These are phyloP conservation scores for Iphiclides podalirius DNA, from an alignment of 2,888 invertebrate genomes.

Conservation along the genomic window DNA sequence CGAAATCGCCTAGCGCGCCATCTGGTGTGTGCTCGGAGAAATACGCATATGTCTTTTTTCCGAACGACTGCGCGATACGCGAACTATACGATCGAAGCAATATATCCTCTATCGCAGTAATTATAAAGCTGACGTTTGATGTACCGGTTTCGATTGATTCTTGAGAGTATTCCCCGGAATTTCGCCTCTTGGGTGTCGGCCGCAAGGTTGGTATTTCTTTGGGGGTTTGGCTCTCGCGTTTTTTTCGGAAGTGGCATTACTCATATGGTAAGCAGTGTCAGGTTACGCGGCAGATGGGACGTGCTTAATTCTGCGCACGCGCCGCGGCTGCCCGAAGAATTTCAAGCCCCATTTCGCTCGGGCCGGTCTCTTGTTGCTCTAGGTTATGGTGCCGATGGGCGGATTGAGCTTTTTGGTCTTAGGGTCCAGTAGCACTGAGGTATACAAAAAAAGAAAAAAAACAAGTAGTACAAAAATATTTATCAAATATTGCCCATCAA, in stretches of 20 bases:
- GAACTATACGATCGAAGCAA: neutral
- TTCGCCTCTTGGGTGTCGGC: conserved; percentile 21
- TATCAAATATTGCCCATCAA: too few species aligned
- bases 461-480: too few species aligned
- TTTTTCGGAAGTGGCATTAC: conserved; percentile 69
- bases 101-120: neutral
- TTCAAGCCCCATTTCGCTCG: conserved; percentile 36
- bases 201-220: conserved; percentile 37
- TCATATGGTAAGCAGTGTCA: conserved; percentile 72
- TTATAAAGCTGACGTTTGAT: conserved; percentile 25
- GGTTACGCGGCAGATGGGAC: conserved; percentile 73
- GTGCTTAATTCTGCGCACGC: conserved; percentile 60
- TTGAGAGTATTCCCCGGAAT: conserved; percentile 14
- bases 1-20: conserved; percentile 49
- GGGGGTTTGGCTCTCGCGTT: conserved; percentile 32
- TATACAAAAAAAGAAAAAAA: too few species aligned
- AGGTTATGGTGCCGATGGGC: conserved; percentile 16
- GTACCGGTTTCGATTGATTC: neutral
- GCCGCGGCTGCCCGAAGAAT: conserved; percentile 39
- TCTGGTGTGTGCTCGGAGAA: conserved; percentile 60
- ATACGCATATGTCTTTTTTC: conserved; percentile 66
- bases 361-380: conserved; percentile 32
- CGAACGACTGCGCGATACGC: conserved; percentile 52
- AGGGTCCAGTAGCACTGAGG: too few species aligned
- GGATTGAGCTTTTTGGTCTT: too few species aligned